These are phyloP conservation scores for Mormyrus lacerda DNA, from an alignment of 2,113 vertebrate genomes.

Conservation along the genomic window DNA sequence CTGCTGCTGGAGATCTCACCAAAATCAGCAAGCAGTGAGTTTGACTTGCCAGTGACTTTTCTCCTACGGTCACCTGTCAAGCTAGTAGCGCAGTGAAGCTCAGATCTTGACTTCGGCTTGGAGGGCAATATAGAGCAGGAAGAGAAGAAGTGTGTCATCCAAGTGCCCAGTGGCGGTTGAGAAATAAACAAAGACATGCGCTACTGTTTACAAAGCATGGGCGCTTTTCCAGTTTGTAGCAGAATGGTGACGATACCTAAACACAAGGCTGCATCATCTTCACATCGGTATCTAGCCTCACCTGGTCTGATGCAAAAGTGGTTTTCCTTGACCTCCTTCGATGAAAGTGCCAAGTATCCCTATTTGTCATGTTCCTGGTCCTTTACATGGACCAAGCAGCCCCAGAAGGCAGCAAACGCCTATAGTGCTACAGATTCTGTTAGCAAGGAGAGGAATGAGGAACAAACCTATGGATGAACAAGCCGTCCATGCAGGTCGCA, in stretches of 20 bases:
- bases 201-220: background rate
- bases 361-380: background rate
- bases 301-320: background rate
- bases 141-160: background rate
- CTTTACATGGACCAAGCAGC: background rate
- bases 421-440: background rate
- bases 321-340: background rate
- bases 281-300: background rate
- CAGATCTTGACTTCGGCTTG: background rate
- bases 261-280: background rate
- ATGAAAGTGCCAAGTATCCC: background rate
- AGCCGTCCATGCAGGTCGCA: background rate
- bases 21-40: background rate
- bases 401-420: background rate
- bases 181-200: background rate
- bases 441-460: background rate
- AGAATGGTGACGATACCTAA: background rate
- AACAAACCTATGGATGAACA: background rate
- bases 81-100: background rate
- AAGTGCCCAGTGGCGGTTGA: background rate
- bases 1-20: no score
- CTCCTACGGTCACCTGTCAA: background rate
- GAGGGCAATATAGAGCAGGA: background rate
- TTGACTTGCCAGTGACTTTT: background rate
- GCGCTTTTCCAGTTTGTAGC: background rate